Evolutionary conservation across 2,113 vertebrate species (phyloP).

Genomic region (Chlamydotis undulata): DNA sequence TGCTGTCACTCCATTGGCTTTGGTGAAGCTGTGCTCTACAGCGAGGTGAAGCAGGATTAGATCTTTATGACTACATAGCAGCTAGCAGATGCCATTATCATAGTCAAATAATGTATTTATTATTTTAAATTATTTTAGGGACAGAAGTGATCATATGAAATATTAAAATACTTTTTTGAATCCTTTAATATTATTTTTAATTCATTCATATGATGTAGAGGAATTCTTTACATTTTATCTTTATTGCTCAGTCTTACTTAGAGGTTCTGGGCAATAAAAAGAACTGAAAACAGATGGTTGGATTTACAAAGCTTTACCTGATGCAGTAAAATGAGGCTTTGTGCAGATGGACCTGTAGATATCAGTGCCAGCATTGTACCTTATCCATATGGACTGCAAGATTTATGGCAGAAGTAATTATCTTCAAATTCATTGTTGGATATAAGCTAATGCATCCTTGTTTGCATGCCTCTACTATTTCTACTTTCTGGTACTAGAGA

Average conservation of each 20-base stretch:
- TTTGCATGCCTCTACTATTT: constrained; percentile 9
- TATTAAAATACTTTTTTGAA: neutral
- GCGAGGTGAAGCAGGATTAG: neutral
- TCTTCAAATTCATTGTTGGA: constrained; percentile 48
- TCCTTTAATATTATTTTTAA: neutral
- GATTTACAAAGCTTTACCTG: constrained; percentile 67
- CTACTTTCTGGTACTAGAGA: neutral
- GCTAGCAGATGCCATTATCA: neutral
- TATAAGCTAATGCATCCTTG: constrained; percentile 5
- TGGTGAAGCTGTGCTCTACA: neutral
- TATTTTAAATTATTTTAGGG: neutral
- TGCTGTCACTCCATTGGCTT: neutral
- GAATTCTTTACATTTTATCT: neutral
- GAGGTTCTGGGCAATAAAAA: constrained; percentile 23
- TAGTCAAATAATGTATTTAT: neutral
- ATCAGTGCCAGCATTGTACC: constrained; percentile 62
- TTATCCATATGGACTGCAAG: constrained; percentile 68
- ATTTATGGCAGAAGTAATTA: constrained; percentile 59
- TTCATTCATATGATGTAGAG: neutral
- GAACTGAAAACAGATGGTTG: constrained; percentile 63
- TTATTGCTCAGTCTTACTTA: constrained; percentile 41
- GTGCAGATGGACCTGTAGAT: constrained; percentile 71
- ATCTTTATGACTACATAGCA: neutral
- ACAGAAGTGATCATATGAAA: neutral
- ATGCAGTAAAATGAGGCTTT: constrained; percentile 44